phyloP scores from a whole-genome alignment of 2,113 vertebrate genomes.

The Garra rufa region DNA sequence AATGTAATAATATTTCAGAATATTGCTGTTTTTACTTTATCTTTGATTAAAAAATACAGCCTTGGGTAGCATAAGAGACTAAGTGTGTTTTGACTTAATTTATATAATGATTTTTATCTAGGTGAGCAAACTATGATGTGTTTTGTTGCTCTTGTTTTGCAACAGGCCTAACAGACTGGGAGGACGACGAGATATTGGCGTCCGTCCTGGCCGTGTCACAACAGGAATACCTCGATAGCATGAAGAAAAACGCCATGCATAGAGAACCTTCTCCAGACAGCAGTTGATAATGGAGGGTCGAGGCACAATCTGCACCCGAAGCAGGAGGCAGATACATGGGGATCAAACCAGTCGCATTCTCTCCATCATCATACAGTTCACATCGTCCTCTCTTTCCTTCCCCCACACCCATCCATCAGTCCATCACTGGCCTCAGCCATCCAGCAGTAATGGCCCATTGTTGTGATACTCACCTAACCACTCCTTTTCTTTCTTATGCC shows the following conservation, averaged over 20 bases:
- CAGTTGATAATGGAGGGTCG: conserved; percentile 82
- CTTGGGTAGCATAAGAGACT: no score
- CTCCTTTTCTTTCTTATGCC: conserved; percentile 54
- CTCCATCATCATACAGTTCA: conserved; percentile 58
- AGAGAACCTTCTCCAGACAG: conserved; percentile 88
- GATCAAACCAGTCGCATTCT: conserved; percentile 58
- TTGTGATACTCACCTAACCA: conserved; percentile 49
- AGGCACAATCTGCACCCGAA: conserved; percentile 31
- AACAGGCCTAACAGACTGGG: conserved; percentile 91
- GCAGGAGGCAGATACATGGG: conserved; percentile 65
- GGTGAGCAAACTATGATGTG: no score
- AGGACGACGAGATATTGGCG: conserved; percentile 91
- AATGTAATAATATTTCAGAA: no score
- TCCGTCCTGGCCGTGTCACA: conserved; percentile 92
- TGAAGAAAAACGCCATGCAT: conserved; percentile 88
- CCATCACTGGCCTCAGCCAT: conserved; percentile 36
- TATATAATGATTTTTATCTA: no score
- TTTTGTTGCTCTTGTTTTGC: not conserved
- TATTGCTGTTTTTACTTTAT: no score
- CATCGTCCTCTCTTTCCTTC: conserved; percentile 48
- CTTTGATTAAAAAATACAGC: no score
- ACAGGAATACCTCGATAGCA: conserved; percentile 94
- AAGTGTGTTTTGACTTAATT: not conserved
- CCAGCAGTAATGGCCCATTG: conserved; percentile 58
- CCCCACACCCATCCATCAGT: conserved; percentile 22